Evolutionary conservation across 2,888 invertebrate genomes (phyloP).

Genomic region (Plemyria rubiginata): DNA sequence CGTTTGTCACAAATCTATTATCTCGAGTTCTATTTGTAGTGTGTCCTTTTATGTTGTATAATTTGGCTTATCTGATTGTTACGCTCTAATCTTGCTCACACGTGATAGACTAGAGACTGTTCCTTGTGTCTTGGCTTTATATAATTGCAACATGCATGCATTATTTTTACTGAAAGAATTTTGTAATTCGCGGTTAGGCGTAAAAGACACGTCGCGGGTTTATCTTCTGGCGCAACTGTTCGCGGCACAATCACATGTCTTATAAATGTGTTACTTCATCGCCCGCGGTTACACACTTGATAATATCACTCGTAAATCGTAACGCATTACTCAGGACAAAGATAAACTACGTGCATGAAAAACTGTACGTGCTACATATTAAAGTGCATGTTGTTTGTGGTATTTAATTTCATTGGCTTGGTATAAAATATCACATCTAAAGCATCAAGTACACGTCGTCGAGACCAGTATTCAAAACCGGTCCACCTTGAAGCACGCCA

Average conservation of each 20-base stretch:
- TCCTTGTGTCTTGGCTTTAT: constrained; percentile 12
- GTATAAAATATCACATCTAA: constrained; percentile 46
- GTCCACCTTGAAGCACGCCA: constrained; percentile 72
- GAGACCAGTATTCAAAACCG: constrained; percentile 61
- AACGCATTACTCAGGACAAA: not conserved
- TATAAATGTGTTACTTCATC: constrained; percentile 43
- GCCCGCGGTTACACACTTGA: constrained; percentile 14
- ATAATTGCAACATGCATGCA: constrained; percentile 28
- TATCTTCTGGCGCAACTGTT: constrained; percentile 49
- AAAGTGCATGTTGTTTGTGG: constrained; percentile 26
- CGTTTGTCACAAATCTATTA: constrained; percentile 29
- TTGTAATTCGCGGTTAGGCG: constrained; percentile 41
- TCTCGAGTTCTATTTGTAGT: constrained; percentile 31
- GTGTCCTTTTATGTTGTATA: constrained; percentile 31
- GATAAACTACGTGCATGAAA: constrained; percentile 6
- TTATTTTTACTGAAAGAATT: constrained; percentile 43
- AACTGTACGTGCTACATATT: constrained; percentile 4
- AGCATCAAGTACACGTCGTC: constrained; percentile 57
- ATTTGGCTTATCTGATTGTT: constrained; percentile 36
- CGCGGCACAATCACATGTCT: constrained; percentile 41
- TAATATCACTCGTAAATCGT: constrained; percentile 4
- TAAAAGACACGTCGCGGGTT: constrained; percentile 53
- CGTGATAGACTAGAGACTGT: constrained; percentile 28
- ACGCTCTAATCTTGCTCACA: constrained; percentile 32
- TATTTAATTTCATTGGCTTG: constrained; percentile 37